phyloP scores from a whole-genome alignment of 2,888 invertebrate species.

The Tachina fera region DNA sequence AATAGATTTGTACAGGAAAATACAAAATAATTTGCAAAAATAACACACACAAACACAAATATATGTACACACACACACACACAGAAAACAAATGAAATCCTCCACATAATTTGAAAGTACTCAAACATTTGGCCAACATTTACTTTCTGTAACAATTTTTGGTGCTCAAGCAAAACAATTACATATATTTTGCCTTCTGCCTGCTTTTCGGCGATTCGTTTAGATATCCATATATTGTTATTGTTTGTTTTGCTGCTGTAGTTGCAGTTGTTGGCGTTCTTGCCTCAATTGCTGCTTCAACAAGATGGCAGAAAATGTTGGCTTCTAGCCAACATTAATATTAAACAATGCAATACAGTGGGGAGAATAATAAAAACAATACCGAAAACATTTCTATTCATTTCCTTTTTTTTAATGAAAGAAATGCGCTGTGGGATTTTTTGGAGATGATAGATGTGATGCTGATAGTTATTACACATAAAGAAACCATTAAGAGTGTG shows the following conservation, averaged over 20 bases:
- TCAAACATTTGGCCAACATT: slow-evolving; percentile 67
- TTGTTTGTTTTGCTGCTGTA: slow-evolving; percentile 29
- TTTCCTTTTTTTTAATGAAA: slow-evolving; percentile 62
- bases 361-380: slow-evolving; percentile 31
- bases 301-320: slow-evolving; percentile 70
- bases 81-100: slow-evolving; percentile 9
- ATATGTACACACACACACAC: too few species aligned
- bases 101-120: slow-evolving; percentile 48
- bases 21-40: slow-evolving; percentile 24
- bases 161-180: slow-evolving; percentile 64
- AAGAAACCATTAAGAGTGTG: too few species aligned
- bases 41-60: too few species aligned
- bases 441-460: too few species aligned
- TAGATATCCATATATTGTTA: slow-evolving; percentile 30
- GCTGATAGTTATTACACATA: too few species aligned
- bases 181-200: slow-evolving; percentile 17
- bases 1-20: slow-evolving; percentile 30
- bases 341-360: slow-evolving; percentile 58
- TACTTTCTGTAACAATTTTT: slow-evolving; percentile 52
- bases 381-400: slow-evolving; percentile 58
- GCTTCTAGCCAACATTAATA: slow-evolving; percentile 55
- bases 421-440: slow-evolving; percentile 35
- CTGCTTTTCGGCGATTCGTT: slow-evolving; percentile 36
- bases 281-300: slow-evolving; percentile 68
- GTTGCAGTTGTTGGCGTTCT: slow-evolving; percentile 53